Evolutionary conservation across 1,140 invertebrate species (phyloP), one percentile per base, ranked within the genome.

Genomic region (Contarinia nasturtii): DNA sequence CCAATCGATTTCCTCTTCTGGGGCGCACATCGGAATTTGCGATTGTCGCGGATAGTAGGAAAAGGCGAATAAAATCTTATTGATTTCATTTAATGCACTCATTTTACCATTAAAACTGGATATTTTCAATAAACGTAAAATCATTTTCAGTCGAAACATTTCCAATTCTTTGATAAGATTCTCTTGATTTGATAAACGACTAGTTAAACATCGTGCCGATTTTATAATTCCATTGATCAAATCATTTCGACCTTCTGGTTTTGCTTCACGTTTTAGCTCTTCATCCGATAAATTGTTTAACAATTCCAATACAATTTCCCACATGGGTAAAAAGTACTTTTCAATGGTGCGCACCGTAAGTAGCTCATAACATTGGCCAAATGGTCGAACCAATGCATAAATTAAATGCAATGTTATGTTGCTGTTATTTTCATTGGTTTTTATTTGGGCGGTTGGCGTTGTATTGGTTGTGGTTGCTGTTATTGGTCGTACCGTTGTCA

Each of bases 81-180:
- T 98, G 34, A 98, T 89, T 76, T 98, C 94, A 69, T 97, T 97
- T 33, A 98, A 69, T 22, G 93, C 92, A 64, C 94, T 96, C 94
- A 98, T 98, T 72, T 97, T 97, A 10, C 93, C 92, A 70, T 97
- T 97, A 60, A 96, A 98, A 36, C 91, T 96, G 14, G 92, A 96
- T 60, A 96, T 93, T 74, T 95, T 88, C 46, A 97, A 68, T 55
- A 93, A 77, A 60, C 90, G 80, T 50, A 97, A 69, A 55, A 96
- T 94, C 86, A 96, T 95, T 72, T 93, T 92, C 50, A 97, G 70
- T 56, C 91, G 77, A 70, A 96, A 92, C 65, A 93, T 88, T 73
- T 96, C 92, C 51, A 97, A 72, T 57, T 80, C 86, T 66, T 85
- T 79, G 59, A 89, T 80, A 53, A 80, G 77, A 57, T 88, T 84